Evolutionary conservation across 2,888 invertebrate species (phyloP).

Genomic region (Polyommatus icarus): DNA sequence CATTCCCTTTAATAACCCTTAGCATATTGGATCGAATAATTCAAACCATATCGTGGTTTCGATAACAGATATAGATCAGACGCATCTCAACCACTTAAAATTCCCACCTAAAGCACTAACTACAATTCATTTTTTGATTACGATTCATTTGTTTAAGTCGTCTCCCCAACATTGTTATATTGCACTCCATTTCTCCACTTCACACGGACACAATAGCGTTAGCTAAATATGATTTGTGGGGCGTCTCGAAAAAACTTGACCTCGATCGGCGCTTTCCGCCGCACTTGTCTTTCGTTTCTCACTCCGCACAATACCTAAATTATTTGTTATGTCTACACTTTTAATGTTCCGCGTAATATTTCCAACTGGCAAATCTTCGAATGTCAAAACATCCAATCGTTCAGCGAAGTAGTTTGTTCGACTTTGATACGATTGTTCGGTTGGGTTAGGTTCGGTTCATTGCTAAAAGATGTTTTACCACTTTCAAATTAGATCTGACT

Average conservation of each 20-base stretch:
- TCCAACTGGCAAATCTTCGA: not conserved
- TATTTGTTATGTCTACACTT: slow-evolving; percentile 7
- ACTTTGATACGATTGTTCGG: not conserved
- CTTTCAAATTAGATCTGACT: not conserved
- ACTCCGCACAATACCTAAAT: not conserved
- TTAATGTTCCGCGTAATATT: not conserved
- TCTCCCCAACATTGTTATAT: not conserved
- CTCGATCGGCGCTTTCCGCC: slow-evolving; percentile 53
- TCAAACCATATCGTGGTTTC: not conserved
- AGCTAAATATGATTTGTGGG: slow-evolving; percentile 74
- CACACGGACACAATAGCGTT: slow-evolving; percentile 61
- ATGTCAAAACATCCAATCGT: not conserved
- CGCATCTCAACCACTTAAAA: not conserved
- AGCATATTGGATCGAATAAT: not conserved
- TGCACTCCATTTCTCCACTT: slow-evolving; percentile 37
- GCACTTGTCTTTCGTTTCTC: slow-evolving; percentile 41
- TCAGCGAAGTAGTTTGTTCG: not conserved
- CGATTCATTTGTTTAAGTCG: slow-evolving; percentile 4
- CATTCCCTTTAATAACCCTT: not conserved
- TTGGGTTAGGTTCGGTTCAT: not conserved
- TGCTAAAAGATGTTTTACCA: not conserved
- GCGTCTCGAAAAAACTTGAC: slow-evolving; percentile 62
- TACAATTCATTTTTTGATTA: not conserved
- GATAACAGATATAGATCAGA: slow-evolving; percentile 1
- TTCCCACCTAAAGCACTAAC: not conserved